phyloP scores from a whole-genome alignment of 1,140 invertebrate species.

The Apocrypta bakeri region DNA sequence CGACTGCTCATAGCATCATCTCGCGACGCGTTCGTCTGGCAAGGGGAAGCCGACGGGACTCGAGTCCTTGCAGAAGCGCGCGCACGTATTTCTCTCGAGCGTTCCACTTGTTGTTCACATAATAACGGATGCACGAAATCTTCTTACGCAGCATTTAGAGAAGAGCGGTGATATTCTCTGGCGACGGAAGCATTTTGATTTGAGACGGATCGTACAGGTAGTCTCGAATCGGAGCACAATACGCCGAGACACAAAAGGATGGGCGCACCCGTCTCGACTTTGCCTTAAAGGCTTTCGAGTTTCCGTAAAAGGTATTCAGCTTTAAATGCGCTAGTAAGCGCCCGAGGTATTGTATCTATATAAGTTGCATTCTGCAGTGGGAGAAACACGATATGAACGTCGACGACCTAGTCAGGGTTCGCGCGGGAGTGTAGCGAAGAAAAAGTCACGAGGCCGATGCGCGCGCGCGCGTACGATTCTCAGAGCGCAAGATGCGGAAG shows the following conservation, averaged over 20 bases:
- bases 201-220: conserved; percentile 6
- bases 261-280: not conserved
- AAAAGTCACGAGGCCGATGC: too few species aligned
- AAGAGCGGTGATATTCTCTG: not conserved
- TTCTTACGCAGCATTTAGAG: not conserved
- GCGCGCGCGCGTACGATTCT: not conserved
- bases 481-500: conserved; percentile 32
- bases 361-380: not conserved
- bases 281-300: conserved; percentile 4
- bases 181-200: conserved; percentile 32
- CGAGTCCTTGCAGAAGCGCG: not conserved
- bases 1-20: not conserved
- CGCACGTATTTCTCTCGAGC: not conserved
- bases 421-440: not conserved
- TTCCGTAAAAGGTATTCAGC: conserved; percentile 30
- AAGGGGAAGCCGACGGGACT: too few species aligned
- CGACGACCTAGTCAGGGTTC: not conserved
- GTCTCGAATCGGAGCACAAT: not conserved
- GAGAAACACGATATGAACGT: not conserved
- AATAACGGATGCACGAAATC: conserved; percentile 34
- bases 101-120: not conserved
- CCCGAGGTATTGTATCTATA: not conserved
- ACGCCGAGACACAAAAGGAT: conserved; percentile 29
- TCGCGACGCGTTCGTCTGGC: too few species aligned
- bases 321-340: not conserved